Evolutionary conservation across 1,140 invertebrate species (phyloP).

Genomic region (Achatina immaculata): DNA sequence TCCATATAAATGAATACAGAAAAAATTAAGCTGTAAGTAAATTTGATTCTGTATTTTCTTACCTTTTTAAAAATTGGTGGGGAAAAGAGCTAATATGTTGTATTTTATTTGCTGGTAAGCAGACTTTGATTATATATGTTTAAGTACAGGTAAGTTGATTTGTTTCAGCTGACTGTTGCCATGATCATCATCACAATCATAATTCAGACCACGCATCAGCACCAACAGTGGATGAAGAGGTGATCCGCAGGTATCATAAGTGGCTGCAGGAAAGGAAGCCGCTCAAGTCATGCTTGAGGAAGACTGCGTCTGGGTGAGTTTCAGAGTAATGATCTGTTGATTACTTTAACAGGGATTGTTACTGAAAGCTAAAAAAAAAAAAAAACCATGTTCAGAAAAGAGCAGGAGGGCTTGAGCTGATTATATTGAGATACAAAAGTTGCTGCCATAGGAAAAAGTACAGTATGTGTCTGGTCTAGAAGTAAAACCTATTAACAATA

Average conservation of each 20-base stretch:
- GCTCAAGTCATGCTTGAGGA: conserved; percentile 64
- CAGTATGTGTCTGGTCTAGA: too few relatives aligned
- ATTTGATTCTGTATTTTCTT: too few relatives aligned
- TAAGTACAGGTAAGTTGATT: too few relatives aligned
- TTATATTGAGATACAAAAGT: not conserved
- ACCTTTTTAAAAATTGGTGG: too few relatives aligned
- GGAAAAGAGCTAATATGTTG: too few relatives aligned
- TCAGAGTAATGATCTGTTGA: conserved; percentile 48
- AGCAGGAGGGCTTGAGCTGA: not conserved
- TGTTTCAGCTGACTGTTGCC: conserved; percentile 16
- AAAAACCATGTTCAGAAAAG: not conserved
- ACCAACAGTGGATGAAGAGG: conserved; percentile 36
- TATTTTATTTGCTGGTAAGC: too few relatives aligned
- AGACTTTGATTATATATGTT: too few relatives aligned
- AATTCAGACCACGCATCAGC: conserved; percentile 18
- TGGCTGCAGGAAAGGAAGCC: conserved; percentile 57
- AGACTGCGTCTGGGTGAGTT: conserved; percentile 55
- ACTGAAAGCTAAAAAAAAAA: too few relatives aligned
- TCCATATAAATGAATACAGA: too few relatives aligned
- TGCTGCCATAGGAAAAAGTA: not conserved
- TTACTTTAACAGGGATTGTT: conserved; percentile 21
- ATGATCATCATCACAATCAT: conserved; percentile 31
- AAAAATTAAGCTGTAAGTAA: too few relatives aligned
- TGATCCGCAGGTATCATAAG: conserved; percentile 41
- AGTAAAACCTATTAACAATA: too few relatives aligned